These are phyloP conservation scores for Sinohyriopsis cumingii DNA, from an alignment of 2,888 invertebrate species.

Conservation along the genomic window DNA sequence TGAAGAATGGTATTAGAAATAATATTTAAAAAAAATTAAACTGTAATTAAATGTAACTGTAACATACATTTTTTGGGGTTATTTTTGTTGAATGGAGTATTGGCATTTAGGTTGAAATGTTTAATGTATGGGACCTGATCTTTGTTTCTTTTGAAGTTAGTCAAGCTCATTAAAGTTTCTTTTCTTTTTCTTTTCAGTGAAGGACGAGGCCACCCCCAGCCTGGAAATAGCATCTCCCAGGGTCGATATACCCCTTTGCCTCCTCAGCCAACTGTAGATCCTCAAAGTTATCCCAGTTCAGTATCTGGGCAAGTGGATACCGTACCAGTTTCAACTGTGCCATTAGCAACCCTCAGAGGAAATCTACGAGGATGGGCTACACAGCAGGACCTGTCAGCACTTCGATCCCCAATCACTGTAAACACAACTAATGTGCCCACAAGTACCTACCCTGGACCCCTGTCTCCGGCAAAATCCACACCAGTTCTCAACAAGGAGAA, in stretches of 20 bases:
- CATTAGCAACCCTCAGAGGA: slow-evolving; percentile 14
- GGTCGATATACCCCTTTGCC: neutral
- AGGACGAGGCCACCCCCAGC: slow-evolving; percentile 20
- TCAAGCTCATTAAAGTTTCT: neutral
- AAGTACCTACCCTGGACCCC: slow-evolving; percentile 25
- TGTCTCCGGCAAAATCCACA: slow-evolving; percentile 54
- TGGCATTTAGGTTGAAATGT: too few relatives aligned
- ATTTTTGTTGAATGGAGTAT: too few relatives aligned
- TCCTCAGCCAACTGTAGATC: slow-evolving; percentile 3
- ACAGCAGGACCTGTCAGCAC: slow-evolving; percentile 32
- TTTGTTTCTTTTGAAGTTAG: neutral
- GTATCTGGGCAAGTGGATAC: slow-evolving; percentile 7
- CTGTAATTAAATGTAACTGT: too few relatives aligned
- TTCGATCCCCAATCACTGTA: slow-evolving; percentile 33
- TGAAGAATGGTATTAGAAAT: too few relatives aligned
- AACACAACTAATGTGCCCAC: slow-evolving; percentile 25
- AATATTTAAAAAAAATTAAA: too few relatives aligned
- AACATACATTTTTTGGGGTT: too few relatives aligned
- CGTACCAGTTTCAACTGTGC: neutral
- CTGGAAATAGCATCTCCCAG: slow-evolving; percentile 10
- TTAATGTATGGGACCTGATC: slow-evolving; percentile 1
- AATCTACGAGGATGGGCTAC: slow-evolving; percentile 45
- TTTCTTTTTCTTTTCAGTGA: slow-evolving; percentile 35
- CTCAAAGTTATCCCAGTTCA: slow-evolving; percentile 1
- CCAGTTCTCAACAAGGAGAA: slow-evolving; percentile 48